Base-by-base conservation (phyloP, 2,888 invertebrate species). In the Epinotia nisella region DNA sequence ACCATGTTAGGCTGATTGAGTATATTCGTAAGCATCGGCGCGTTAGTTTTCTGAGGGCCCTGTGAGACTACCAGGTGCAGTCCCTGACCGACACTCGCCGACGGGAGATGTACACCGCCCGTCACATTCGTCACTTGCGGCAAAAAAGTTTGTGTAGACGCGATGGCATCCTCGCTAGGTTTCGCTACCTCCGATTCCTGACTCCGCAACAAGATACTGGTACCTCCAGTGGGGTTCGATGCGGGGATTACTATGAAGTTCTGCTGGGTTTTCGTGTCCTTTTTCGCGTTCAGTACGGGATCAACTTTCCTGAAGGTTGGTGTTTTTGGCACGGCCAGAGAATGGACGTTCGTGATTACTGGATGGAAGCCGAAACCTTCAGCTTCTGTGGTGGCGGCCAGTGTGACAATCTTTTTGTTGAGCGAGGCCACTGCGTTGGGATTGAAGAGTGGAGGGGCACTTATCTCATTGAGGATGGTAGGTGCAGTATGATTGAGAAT, bases 391-490 rank as follows among this genome's bases (percentile, higher is more conserved):
- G 21, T 10, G 10, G 58, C 49, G 0, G 58, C 24, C 0, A 53
- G 19, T 0, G n/a, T 4, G 0, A 15, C 60, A 2, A 72, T 61
- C 1, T 45, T 45, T 49, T 56, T 61, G 21, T 72, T 72, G 21
- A 72, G 67, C 35, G 67, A 45, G 3, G 71, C 71, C n/a, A 72
- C 61, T 1, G 66, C 66, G 19, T 53, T 15, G 0, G 41, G 19
- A 45, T 61, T 60, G 71, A 72, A 72, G 13, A 72, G 21, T 11
- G 21, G 0, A 17, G 59, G 11, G 53, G 15, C 11, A 53, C 0
- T 39, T 53, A 13, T 49, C 3, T n/a, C 5, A n/a, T 49, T 49
- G n/a, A n/a, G n/a, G n/a, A n/a, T 49, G 1, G n/a, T n/a, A n/a
- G 15, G 45, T 15, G 15, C 3, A 45, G 0, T n/a, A 4, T 15